Percentiles rank a stretch among this genome's conserved stretches.
phyloP scores from a whole-genome alignment of 2,113 vertebrate genomes.

The Scopus umbretta region DNA sequence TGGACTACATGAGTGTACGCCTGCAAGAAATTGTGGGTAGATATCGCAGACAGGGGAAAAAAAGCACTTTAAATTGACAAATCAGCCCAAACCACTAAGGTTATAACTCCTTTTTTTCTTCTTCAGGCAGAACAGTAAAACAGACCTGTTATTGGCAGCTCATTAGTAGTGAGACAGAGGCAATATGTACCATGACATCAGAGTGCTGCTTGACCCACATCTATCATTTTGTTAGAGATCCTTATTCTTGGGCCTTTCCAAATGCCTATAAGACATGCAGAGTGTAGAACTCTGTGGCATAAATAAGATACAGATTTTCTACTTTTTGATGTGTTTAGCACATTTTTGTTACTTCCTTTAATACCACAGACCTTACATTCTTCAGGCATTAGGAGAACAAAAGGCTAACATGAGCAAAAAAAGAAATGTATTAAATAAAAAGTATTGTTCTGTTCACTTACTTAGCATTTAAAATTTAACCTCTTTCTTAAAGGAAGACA shows the following conservation, averaged over 20 bases:
- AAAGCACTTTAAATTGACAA: constrained; percentile 66
- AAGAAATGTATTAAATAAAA: constrained; percentile 18
- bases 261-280: constrained; percentile 32
- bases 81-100: constrained; percentile 73
- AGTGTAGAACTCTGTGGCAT: constrained; percentile 31
- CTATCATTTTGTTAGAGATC: constrained; percentile 66
- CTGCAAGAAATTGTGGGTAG: constrained; percentile 64
- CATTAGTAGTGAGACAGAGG: constrained; percentile 71
- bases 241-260: constrained; percentile 33
- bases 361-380: constrained; percentile 63
- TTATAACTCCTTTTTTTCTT: constrained; percentile 65
- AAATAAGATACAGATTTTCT: constrained; percentile 76
- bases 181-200: constrained; percentile 70
- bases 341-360: constrained; percentile 80
- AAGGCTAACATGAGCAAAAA: constrained; percentile 54
- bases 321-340: constrained; percentile 80
- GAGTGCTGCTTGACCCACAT: constrained; percentile 68
- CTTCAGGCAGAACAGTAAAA: constrained; percentile 70
- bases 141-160: constrained; percentile 75
- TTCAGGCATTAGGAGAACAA: constrained; percentile 68
- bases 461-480: constrained; percentile 73
- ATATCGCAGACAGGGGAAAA: constrained; percentile 21
- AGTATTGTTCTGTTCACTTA: constrained; percentile 47
- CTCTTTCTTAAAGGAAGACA: constrained; percentile 37
- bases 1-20: background rate